Percentiles rank a stretch among this genome's conserved stretches.
These are phyloP conservation scores for Eospalax fontanierii DNA, from an alignment of 2,797 vertebrate species.

Conservation along the genomic window DNA sequence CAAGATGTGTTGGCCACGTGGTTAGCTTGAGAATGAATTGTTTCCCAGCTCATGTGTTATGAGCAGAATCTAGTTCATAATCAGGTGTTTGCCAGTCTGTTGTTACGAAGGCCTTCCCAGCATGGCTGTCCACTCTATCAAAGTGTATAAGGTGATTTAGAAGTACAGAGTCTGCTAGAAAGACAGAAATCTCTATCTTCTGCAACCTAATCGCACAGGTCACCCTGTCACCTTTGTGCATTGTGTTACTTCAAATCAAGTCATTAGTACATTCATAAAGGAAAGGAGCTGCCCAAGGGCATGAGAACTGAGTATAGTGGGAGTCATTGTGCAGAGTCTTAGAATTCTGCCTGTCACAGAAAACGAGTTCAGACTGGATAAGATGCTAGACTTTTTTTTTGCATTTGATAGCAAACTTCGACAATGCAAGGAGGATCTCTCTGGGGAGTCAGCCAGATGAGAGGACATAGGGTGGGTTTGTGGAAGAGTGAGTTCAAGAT, in stretches of 20 bases:
- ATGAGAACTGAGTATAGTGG: background rate
- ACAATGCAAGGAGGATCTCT: background rate
- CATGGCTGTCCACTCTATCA: background rate
- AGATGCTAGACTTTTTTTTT: background rate
- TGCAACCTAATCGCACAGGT: background rate
- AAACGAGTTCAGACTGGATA: background rate
- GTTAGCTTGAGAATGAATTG: background rate
- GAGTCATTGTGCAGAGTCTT: background rate
- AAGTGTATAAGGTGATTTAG: background rate
- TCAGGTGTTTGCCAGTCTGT: background rate
- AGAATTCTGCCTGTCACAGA: background rate
- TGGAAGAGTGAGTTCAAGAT: background rate
- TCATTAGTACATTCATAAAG: background rate
- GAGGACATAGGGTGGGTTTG: background rate
- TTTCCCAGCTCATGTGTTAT: background rate
- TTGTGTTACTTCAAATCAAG: background rate
- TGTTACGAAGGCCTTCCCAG: background rate
- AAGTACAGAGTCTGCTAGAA: background rate
- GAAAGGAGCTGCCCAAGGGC: background rate
- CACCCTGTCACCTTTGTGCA: background rate
- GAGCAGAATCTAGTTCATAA: background rate
- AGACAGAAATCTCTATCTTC: background rate
- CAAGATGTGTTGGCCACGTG: background rate
- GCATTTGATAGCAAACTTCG: background rate
- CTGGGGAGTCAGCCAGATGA: background rate